A percentile compares a stretch with the other conserved stretches of the same genome.
These are phyloP conservation scores for Chromis chromis DNA, from an alignment of 2,797 vertebrate genomes.

Conservation along the genomic window DNA sequence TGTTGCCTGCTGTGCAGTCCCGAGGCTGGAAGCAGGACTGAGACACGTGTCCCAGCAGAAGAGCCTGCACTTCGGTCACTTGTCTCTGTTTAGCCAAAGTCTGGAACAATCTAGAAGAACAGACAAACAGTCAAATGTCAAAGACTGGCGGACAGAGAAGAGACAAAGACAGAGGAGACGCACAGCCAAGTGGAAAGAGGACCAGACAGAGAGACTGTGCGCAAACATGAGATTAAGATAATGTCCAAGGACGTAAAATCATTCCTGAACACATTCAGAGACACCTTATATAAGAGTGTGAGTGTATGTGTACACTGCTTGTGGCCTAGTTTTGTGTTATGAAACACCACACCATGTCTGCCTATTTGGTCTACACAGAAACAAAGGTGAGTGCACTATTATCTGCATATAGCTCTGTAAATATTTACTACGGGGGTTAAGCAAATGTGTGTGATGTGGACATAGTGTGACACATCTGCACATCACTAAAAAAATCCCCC, in stretches of 20 bases:
- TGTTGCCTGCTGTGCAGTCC: conserved; percentile 68
- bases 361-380: neutral
- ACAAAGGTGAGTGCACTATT: conserved; percentile 5
- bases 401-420: conserved; percentile 2
- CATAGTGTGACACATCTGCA: neutral
- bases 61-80: conserved; percentile 30
- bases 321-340: conserved; percentile 41
- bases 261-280: neutral
- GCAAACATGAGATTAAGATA: conserved; percentile 9
- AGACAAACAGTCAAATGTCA: conserved; percentile 29
- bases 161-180: neutral
- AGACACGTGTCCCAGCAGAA: conserved; percentile 78
- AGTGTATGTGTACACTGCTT: neutral
- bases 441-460: neutral
- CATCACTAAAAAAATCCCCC: too few relatives aligned
- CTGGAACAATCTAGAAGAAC: conserved; percentile 79
- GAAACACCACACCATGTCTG: conserved; percentile 27
- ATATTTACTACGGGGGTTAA: conserved; percentile 4
- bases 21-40: conserved; percentile 83
- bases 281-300: conserved; percentile 33
- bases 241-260: conserved; percentile 7
- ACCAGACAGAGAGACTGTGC: neutral
- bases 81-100: conserved; percentile 64
- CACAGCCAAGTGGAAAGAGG: conserved; percentile 1
- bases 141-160: neutral